Conservation (phyloP, 1,140 invertebrate species). For the Drosophila subobscura region DNA sequence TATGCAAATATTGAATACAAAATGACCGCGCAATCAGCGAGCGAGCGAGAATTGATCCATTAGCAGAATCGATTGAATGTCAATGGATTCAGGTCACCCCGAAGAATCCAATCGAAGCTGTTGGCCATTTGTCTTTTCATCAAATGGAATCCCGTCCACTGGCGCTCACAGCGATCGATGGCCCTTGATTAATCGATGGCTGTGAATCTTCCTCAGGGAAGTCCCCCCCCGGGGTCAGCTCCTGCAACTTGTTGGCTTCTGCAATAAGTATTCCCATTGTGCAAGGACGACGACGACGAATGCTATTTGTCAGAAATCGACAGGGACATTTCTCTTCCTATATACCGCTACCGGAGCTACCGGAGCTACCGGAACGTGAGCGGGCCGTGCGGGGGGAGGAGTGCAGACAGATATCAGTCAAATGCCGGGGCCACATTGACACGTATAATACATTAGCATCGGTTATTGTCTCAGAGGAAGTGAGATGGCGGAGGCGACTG, state of each 20-base stretch:
- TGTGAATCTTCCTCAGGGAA: not conserved
- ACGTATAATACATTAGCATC: slow-evolving; percentile 73
- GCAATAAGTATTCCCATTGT: slow-evolving; percentile 21
- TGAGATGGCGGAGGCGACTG: slow-evolving; percentile 1
- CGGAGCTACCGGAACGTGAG: slow-evolving; percentile 7
- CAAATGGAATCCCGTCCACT: slow-evolving; percentile 27
- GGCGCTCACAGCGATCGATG: slow-evolving; percentile 23
- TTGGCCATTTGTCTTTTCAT: slow-evolving; percentile 44
- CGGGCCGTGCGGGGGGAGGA: slow-evolving; percentile 2
- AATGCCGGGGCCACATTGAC: slow-evolving; percentile 67
- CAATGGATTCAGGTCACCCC: slow-evolving; percentile 20
- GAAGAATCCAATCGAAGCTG: slow-evolving; percentile 33
- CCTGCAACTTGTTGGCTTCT: slow-evolving; percentile 48
- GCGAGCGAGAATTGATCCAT: not conserved
- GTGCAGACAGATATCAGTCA: slow-evolving; percentile 61
- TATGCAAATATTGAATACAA: too few species aligned
- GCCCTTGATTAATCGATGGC: slow-evolving; percentile 47
- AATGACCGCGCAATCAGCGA: too few species aligned
- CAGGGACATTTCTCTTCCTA: slow-evolving; percentile 32
- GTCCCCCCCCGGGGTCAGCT: not conserved
- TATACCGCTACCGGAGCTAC: not conserved
- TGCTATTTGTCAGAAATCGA: slow-evolving; percentile 66
- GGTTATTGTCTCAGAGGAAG: slow-evolving; percentile 66
- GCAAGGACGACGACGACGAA: slow-evolving; percentile 26
- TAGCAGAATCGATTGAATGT: not conserved